Evolutionary conservation across 2,888 invertebrate genomes (phyloP).

Genomic region (Bombylius major): DNA sequence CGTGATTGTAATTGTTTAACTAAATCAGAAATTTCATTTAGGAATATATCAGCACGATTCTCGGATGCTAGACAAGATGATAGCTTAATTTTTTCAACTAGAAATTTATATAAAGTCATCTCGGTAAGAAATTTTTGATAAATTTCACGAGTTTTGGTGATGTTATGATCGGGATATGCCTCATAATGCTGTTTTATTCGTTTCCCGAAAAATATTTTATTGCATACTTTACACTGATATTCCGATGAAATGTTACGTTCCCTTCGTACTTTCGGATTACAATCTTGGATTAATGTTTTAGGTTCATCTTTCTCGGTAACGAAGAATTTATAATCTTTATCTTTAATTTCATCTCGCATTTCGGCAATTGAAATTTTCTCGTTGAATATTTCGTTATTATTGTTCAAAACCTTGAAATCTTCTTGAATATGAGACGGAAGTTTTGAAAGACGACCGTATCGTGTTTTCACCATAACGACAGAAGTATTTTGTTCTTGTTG

Average conservation of each 20-base stretch:
- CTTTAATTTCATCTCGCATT: not conserved
- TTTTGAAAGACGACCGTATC: conserved; percentile 9
- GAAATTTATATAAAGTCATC: conserved; percentile 26
- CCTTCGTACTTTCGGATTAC: not conserved
- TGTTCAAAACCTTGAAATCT: not conserved
- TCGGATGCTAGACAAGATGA: conserved; percentile 24
- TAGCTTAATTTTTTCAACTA: conserved; percentile 28
- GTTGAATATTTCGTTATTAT: not conserved
- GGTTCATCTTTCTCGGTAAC: not conserved
- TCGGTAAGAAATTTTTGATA: conserved; percentile 12
- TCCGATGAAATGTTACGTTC: conserved; percentile 24
- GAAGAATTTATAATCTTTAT: not conserved
- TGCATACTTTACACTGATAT: conserved; percentile 29
- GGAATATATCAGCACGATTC: conserved; percentile 30
- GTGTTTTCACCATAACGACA: not conserved
- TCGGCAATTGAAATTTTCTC: not conserved
- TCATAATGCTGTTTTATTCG: conserved; percentile 28
- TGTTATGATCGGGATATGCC: conserved; percentile 27
- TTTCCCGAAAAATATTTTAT: conserved; percentile 31
- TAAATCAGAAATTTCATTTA: conserved; percentile 31
- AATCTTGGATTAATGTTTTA: not conserved
- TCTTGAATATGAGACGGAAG: conserved; percentile 4
- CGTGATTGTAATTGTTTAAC: conserved; percentile 31
- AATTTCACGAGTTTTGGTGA: too few relatives aligned
- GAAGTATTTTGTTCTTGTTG: too few relatives aligned